Evolutionary conservation across 1,140 invertebrate genomes (phyloP).

Genomic region (Cotesia chilonis): DNA sequence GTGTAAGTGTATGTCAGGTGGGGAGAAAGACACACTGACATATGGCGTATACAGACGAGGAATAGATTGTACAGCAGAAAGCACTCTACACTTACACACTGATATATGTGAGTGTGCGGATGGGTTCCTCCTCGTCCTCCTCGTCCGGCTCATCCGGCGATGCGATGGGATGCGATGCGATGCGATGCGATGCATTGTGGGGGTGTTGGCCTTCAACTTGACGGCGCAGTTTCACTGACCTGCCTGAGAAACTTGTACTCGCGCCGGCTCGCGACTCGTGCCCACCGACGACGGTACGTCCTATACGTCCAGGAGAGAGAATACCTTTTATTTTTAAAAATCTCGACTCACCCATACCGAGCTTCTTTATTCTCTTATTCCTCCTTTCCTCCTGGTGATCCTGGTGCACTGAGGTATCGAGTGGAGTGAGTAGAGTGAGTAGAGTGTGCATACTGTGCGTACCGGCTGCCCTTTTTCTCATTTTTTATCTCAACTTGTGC

Average conservation of each 20-base stretch:
- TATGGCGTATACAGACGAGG: too few relatives aligned
- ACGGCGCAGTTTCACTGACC: conserved; percentile 68
- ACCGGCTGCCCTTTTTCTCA: too few relatives aligned
- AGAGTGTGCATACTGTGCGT: too few relatives aligned
- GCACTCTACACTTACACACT: conserved; percentile 42
- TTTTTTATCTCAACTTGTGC: too few relatives aligned
- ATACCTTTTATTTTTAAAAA: neutral
- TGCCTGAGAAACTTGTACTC: conserved; percentile 65
- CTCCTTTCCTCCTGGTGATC: too few relatives aligned
- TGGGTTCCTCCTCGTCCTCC: conserved; percentile 4
- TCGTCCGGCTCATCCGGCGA: neutral
- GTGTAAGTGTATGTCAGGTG: too few relatives aligned
- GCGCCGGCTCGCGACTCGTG: conserved; percentile 46
- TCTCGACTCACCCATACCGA: neutral
- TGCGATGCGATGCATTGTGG: conserved; percentile 65
- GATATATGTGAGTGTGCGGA: conserved; percentile 6
- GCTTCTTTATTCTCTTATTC: too few relatives aligned
- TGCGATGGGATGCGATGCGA: conserved; percentile 52
- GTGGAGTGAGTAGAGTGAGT: too few relatives aligned
- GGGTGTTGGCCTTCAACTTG: conserved; percentile 69
- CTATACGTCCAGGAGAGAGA: neutral
- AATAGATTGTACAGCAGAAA: conserved; percentile 20
- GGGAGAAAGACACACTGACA: neutral
- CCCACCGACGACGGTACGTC: conserved; percentile 27
- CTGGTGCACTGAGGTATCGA: too few relatives aligned